These are phyloP conservation scores for Aethina tumida DNA, from an alignment of 1,140 invertebrate species.

Conservation along the genomic window DNA sequence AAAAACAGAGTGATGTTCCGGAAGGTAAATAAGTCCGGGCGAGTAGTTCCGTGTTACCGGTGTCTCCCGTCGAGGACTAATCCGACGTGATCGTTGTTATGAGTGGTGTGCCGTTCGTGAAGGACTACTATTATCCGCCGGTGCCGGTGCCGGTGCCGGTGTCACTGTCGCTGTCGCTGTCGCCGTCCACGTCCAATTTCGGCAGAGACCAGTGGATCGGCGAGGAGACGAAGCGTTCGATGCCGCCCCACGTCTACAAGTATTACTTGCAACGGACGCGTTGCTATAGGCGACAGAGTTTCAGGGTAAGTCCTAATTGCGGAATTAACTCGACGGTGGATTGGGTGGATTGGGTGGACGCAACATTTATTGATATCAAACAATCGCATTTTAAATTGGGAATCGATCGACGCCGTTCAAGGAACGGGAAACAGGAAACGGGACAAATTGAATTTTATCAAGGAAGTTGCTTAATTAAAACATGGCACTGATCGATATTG, in stretches of 20 bases:
- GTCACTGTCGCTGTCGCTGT: constrained; percentile 25
- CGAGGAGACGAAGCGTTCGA: constrained; percentile 50
- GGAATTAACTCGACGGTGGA: background rate
- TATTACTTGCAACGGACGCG: constrained; percentile 51
- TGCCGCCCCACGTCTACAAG: constrained; percentile 57
- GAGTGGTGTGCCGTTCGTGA: constrained; percentile 24
- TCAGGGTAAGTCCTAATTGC: constrained; percentile 42
- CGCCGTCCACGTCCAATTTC: constrained; percentile 10
- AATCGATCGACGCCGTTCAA: too few relatives aligned
- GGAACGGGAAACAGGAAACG: too few relatives aligned
- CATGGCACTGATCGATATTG: too few relatives aligned
- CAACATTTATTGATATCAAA: too few relatives aligned
- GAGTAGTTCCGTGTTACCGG: too few relatives aligned
- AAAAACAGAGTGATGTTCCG: too few relatives aligned
- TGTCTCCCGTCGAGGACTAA: too few relatives aligned
- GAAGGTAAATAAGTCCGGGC: too few relatives aligned
- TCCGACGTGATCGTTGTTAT: constrained; percentile 5
- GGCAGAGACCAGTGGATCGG: constrained; percentile 50
- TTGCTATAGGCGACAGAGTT: constrained; percentile 42
- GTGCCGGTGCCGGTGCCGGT: constrained; percentile 15
- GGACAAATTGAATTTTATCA: too few relatives aligned
- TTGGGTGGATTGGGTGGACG: constrained; percentile 2
- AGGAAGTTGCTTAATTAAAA: too few relatives aligned
- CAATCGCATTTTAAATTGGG: too few relatives aligned
- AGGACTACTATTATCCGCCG: constrained; percentile 29